Evolutionary conservation across 2,113 vertebrate genomes (phyloP).

Genomic region (Bos taurus): DNA sequence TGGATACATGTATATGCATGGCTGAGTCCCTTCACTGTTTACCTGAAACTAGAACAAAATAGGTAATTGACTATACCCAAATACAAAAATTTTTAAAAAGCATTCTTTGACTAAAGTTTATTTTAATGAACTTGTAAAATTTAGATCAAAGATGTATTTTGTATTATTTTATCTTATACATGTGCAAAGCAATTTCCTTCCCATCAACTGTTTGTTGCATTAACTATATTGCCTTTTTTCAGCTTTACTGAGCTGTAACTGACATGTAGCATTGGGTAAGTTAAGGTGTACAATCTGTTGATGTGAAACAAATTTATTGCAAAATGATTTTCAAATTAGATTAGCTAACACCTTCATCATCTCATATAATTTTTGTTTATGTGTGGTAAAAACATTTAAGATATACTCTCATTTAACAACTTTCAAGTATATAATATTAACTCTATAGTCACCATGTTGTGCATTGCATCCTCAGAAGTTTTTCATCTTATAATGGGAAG

Average conservation of each 20-base stretch:
- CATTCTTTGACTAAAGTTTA: neutral
- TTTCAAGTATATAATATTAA: neutral
- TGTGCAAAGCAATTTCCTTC: slow-evolving; percentile 12
- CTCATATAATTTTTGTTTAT: neutral
- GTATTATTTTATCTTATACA: neutral
- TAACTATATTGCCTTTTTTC: neutral
- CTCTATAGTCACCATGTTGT: neutral
- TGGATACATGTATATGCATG: neutral
- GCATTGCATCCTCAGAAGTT: neutral
- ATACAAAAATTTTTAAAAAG: neutral
- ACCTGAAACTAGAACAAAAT: neutral
- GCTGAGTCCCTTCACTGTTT: neutral
- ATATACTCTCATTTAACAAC: neutral
- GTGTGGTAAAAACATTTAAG: neutral
- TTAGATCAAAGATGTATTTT: slow-evolving; percentile 42
- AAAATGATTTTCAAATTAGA: neutral
- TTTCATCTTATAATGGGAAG: neutral
- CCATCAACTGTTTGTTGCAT: neutral
- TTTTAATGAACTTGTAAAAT: slow-evolving; percentile 29
- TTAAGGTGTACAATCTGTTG: neutral
- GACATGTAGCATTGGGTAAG: neutral
- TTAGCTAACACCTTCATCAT: neutral
- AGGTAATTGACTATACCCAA: neutral
- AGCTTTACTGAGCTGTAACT: neutral
- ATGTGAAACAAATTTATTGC: neutral